Evolutionary conservation across 2,797 vertebrate species (phyloP).

Genomic region (Semotilus atromaculatus): DNA sequence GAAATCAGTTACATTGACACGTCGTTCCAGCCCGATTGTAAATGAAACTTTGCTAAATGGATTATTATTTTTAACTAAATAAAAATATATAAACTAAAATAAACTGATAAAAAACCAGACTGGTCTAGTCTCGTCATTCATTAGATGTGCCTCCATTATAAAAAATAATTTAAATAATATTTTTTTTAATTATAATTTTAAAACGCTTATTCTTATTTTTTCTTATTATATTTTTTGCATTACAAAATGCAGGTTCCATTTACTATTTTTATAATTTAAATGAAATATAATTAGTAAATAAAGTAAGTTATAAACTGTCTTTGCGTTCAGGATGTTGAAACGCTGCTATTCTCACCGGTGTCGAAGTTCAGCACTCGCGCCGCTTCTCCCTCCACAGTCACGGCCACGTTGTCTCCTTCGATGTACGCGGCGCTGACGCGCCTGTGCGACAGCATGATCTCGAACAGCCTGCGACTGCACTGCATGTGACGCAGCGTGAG

Average conservation of each 20-base stretch:
- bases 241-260: background rate
- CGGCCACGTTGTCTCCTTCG: conserved; percentile 76
- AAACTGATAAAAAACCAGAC: too few species aligned
- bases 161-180: too few species aligned
- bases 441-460: conserved; percentile 80
- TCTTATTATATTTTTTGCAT: background rate
- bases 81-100: too few species aligned
- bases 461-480: conserved; percentile 80
- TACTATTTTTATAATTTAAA: background rate
- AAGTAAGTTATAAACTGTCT: background rate
- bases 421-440: conserved; percentile 78
- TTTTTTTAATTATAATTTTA: background rate
- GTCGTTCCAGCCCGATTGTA: too few species aligned
- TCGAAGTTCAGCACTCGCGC: conserved; percentile 81
- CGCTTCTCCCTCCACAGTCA: conserved; percentile 82
- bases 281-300: background rate
- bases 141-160: too few species aligned
- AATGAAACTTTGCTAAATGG: background rate
- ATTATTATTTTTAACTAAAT: background rate
- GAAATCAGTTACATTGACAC: too few species aligned
- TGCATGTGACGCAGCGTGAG: conserved; percentile 76
- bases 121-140: too few species aligned
- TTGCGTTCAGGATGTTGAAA: background rate
- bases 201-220: background rate
- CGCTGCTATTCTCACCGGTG: conserved; percentile 68